Percentiles rank a stretch among this genome's conserved stretches.
These are phyloP conservation scores for Rhyacichthys aspro DNA, from an alignment of 2,797 vertebrate genomes.

Conservation along the genomic window DNA sequence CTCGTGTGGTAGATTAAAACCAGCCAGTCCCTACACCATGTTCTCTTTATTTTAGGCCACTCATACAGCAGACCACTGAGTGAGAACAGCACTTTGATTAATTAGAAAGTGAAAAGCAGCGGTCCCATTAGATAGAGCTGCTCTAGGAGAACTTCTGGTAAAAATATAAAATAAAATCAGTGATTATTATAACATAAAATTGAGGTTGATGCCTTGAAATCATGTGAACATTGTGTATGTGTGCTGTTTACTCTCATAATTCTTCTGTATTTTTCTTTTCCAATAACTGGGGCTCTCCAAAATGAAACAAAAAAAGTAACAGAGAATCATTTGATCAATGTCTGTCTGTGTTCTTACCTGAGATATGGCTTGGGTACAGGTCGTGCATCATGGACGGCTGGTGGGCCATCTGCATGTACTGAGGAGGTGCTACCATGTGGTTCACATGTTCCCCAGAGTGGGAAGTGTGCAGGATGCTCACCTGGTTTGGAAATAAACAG, in stretches of 20 bases:
- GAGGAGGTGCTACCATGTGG: conserved; percentile 85
- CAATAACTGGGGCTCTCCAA: too few relatives aligned
- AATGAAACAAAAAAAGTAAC: too few relatives aligned
- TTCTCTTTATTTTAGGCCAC: conserved; percentile 44
- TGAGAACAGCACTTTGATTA: conserved; percentile 30
- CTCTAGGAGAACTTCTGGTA: too few relatives aligned
- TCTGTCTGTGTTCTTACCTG: conserved; percentile 75
- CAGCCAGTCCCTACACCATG: conserved; percentile 41
- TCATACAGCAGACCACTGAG: conserved; percentile 11
- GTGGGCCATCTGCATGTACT: conserved; percentile 88
- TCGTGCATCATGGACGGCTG: conserved; percentile 78
- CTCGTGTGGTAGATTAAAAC: conserved; percentile 58
- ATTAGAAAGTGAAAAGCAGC: conserved; percentile 30
- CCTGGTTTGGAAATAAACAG: conserved; percentile 68
- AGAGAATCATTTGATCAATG: too few relatives aligned
- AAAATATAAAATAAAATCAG: too few relatives aligned
- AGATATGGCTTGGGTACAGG: conserved; percentile 74
- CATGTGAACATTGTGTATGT: too few relatives aligned
- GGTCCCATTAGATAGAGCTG: conserved; percentile 20
- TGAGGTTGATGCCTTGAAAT: too few relatives aligned
- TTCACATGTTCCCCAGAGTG: conserved; percentile 82
- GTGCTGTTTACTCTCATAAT: too few relatives aligned
- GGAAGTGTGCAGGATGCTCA: conserved; percentile 87
- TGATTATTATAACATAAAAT: too few relatives aligned
- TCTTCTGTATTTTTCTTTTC: too few relatives aligned